Percentiles rank a stretch among this genome's conserved stretches.
Conservation (phyloP, 2,797 vertebrate genomes). For the Molossus molossus region DNA sequence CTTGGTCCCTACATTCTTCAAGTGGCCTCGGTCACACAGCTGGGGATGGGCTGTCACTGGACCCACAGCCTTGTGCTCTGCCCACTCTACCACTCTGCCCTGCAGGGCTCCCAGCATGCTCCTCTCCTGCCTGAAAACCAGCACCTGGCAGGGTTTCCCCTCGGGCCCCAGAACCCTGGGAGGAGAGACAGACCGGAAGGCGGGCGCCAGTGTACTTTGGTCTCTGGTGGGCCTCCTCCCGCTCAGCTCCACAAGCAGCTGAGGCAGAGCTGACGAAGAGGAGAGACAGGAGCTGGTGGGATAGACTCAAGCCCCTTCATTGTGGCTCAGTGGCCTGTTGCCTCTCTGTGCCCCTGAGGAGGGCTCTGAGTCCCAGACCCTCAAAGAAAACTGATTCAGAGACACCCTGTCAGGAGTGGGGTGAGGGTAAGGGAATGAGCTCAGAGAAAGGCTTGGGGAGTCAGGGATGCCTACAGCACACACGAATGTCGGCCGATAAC, state of each 20-base stretch:
- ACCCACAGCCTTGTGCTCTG: not conserved
- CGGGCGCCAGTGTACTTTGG: not conserved
- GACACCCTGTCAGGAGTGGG: not conserved
- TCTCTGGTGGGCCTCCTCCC: not conserved
- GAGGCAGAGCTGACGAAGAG: not conserved
- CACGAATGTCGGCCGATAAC: not conserved
- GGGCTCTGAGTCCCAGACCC: not conserved
- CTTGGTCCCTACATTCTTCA: not conserved
- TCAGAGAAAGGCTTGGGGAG: not conserved
- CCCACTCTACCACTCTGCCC: not conserved
- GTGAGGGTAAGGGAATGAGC: not conserved
- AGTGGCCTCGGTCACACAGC: not conserved
- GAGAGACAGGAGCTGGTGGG: accelerated
- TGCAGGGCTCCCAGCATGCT: not conserved
- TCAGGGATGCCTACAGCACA: not conserved
- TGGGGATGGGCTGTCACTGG: not conserved
- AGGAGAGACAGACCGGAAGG: not conserved
- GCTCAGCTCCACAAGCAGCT: not conserved
- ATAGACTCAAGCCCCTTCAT: not conserved
- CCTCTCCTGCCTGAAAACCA: not conserved
- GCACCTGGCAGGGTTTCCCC: not conserved
- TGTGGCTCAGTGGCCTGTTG: not conserved
- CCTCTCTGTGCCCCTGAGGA: not conserved
- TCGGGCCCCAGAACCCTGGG: not conserved
- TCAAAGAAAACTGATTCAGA: not conserved